phyloP scores from a whole-genome alignment of 2,113 vertebrate species.

The Vimba vimba region DNA sequence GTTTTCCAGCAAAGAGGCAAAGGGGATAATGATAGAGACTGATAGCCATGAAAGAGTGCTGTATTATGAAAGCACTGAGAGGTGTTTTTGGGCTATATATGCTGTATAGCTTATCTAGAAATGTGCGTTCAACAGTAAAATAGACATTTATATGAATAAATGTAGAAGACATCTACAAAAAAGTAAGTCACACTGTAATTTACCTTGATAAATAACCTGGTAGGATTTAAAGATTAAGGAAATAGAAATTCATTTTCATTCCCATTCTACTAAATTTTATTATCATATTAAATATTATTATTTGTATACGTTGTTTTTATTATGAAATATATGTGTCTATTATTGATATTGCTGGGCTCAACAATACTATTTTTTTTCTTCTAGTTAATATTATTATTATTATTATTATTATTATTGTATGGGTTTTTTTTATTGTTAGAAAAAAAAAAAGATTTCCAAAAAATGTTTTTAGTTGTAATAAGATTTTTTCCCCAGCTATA shows the following conservation, averaged over 20 bases:
- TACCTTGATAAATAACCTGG: not conserved
- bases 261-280: too few species aligned
- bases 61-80: conserved; percentile 1
- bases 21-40: not conserved
- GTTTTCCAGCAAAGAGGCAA: not conserved
- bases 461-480: too few species aligned
- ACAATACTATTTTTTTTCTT: not conserved
- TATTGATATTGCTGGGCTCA: not conserved
- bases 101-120: not conserved
- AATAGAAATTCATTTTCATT: not conserved
- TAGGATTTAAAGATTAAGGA: not conserved
- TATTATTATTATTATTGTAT: not conserved
- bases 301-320: not conserved
- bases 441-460: too few species aligned
- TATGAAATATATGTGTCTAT: not conserved
- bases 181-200: not conserved
- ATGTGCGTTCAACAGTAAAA: not conserved
- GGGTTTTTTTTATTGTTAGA: not conserved
- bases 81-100: not conserved
- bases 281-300: not conserved
- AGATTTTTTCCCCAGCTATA: not conserved
- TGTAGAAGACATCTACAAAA: not conserved
- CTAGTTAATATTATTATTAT: not conserved
- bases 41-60: not conserved
- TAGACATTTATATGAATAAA: not conserved